Conservation (phyloP, 2,888 invertebrate species). For the Aphrophora alni region DNA sequence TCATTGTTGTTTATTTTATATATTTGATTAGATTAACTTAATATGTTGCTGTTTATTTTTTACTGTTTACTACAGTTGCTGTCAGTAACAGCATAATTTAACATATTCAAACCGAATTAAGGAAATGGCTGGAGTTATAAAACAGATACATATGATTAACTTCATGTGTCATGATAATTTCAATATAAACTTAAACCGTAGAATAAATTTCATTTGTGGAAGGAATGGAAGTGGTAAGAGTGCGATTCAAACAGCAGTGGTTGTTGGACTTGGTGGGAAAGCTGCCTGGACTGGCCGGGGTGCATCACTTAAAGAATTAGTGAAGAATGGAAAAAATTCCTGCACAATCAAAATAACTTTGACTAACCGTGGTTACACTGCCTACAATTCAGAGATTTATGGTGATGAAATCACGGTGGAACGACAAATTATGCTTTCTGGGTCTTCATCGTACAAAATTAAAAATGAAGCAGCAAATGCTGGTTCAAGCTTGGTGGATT, state of each 20-base stretch:
- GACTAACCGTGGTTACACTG: slow-evolving; percentile 72
- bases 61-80: too few species aligned
- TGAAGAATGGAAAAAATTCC: slow-evolving; percentile 76
- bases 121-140: slow-evolving; percentile 62
- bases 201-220: slow-evolving; percentile 85
- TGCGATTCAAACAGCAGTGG: slow-evolving; percentile 86
- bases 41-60: too few species aligned
- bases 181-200: slow-evolving; percentile 73
- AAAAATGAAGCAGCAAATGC: slow-evolving; percentile 69
- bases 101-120: too few species aligned
- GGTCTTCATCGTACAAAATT: slow-evolving; percentile 71
- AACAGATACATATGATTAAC: slow-evolving; percentile 70
- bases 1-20: too few species aligned
- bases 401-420: slow-evolving; percentile 60
- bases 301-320: slow-evolving; percentile 71
- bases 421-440: slow-evolving; percentile 53
- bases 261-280: slow-evolving; percentile 85
- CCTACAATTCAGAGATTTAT: slow-evolving; percentile 69
- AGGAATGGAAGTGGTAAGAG: slow-evolving; percentile 95
- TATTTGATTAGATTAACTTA: too few species aligned
- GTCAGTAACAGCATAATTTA: too few species aligned
- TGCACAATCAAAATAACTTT: slow-evolving; percentile 76
- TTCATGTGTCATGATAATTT: slow-evolving; percentile 93
- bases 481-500: too few species aligned
- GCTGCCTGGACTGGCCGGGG: slow-evolving; percentile 81